A percentile compares a stretch with the other conserved stretches of the same genome.
phyloP scores from a whole-genome alignment of 2,797 vertebrate genomes.

The Ambastaia sidthimunki region DNA sequence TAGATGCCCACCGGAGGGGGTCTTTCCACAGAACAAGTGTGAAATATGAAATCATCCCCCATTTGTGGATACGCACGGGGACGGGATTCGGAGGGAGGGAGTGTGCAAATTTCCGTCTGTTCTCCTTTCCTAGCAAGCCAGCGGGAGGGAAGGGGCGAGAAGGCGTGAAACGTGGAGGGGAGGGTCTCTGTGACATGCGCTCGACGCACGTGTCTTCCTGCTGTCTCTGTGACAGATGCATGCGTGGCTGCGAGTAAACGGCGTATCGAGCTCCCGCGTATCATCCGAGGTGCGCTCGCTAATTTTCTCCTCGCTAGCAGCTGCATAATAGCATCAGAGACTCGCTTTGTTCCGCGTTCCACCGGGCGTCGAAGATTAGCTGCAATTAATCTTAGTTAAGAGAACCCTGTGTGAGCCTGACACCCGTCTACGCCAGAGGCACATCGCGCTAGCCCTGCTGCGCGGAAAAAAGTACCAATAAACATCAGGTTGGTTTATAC shows the following conservation, averaged over 20 bases:
- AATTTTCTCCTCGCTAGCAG: conserved; percentile 50
- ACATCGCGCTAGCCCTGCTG: background rate
- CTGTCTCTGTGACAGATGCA: conserved; percentile 49
- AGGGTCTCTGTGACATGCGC: conserved; percentile 13
- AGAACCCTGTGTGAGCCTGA: conserved; percentile 66
- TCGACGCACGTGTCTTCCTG: background rate
- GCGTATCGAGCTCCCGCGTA: conserved; percentile 21
- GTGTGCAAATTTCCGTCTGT: conserved; percentile 9
- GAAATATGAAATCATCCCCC: conserved; percentile 50
- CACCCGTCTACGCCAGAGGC: conserved; percentile 33
- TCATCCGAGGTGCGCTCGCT: conserved; percentile 45
- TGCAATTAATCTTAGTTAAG: conserved; percentile 84
- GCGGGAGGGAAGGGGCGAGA: conserved; percentile 3
- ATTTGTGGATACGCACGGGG: conserved; percentile 27
- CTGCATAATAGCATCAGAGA: conserved; percentile 48
- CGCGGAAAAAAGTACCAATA: conserved; percentile 22
- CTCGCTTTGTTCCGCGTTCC: conserved; percentile 66
- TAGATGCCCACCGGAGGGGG: conserved; percentile 20
- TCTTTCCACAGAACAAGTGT: conserved; percentile 42
- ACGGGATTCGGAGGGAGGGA: background rate
- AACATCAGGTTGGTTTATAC: conserved; percentile 40
- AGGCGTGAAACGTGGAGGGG: conserved; percentile 15
- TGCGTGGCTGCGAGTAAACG: conserved; percentile 51
- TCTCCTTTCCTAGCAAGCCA: background rate
- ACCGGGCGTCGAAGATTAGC: conserved; percentile 78